Base-by-base conservation (phyloP, 1,140 invertebrate genomes). In the Brachionus sp. region DNA sequence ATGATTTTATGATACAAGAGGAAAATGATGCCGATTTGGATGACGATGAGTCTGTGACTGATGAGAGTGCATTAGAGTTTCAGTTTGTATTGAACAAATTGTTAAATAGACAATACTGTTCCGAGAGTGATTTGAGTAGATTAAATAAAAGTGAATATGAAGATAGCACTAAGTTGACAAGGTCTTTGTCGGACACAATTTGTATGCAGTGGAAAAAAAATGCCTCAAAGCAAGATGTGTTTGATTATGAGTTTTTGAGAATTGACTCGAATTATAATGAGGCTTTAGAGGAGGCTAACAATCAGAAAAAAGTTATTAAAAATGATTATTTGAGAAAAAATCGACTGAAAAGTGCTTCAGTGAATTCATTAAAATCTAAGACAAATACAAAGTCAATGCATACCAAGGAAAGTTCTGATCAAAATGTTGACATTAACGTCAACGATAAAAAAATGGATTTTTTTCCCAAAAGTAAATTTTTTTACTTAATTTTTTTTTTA, bases 111-210 rank as follows among this genome's bases (percentile, higher is more conserved):
- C 33, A 73, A 12, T 68, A 84, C 66, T 12, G 75, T 33, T 84
- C 84, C 2, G 84, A 83, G 6, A 64, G 9, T 44, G 66, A 70
- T 44, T 70, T 70, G 62, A 84, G 29, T 10, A 84, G n/a, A 46
- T 35, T 46, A 6, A 83, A 16, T 85, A 84, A 85, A 85, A 64
- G 83, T 82, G 86, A 87, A 86, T 86, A 37, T 35, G 29, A 37
- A 10, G 23, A 3, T 46, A 23, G 44, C 25, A 13, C 2, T 13
- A 44, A 46, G 7, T 13, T 75, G 23, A 9, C 6, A 0, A 23
- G 70, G 7, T 44, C 70, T 1, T 13, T 75, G 39, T 75, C 70
- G 2, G 70, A 75, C 7, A 75, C 35, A 35, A 5, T 23, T 7
- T 37, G 16, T 16, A 7, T 64, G 4, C 4, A 12, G 12, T 64